Percentiles rank a stretch among this genome's conserved stretches.
These are phyloP conservation scores for Aphis gossypii DNA, from an alignment of 1,140 invertebrate species.

Conservation along the genomic window DNA sequence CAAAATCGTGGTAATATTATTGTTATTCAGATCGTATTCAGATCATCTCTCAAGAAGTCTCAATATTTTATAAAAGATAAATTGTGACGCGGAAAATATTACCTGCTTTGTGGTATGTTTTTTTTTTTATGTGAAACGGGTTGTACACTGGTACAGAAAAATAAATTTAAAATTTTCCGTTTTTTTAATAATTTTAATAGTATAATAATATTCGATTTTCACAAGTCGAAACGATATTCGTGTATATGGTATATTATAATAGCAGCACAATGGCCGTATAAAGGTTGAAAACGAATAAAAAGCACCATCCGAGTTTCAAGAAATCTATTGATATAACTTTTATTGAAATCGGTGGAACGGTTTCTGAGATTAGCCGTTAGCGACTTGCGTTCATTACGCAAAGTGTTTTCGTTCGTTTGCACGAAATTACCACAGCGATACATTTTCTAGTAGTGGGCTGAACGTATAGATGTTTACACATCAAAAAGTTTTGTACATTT, in stretches of 20 bases:
- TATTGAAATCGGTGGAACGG: background rate
- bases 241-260: background rate
- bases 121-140: too few species aligned
- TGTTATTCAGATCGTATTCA: too few species aligned
- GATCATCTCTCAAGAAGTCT: too few species aligned
- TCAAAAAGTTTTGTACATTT: conserved; percentile 7
- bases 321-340: background rate
- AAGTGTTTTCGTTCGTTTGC: background rate
- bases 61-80: too few species aligned
- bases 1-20: too few species aligned
- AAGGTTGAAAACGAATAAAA: background rate
- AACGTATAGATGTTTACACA: background rate
- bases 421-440: background rate
- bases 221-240: background rate
- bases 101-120: too few species aligned
- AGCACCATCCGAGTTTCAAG: background rate
- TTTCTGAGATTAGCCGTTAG: background rate
- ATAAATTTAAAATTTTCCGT: too few species aligned
- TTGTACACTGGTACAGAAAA: too few species aligned
- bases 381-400: background rate
- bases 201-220: background rate
- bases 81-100: too few species aligned
- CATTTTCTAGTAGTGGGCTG: background rate
- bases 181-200: too few species aligned
- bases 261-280: background rate